phyloP scores from a whole-genome alignment of 2,888 invertebrate genomes.

The Hoplodrina blanda region DNA sequence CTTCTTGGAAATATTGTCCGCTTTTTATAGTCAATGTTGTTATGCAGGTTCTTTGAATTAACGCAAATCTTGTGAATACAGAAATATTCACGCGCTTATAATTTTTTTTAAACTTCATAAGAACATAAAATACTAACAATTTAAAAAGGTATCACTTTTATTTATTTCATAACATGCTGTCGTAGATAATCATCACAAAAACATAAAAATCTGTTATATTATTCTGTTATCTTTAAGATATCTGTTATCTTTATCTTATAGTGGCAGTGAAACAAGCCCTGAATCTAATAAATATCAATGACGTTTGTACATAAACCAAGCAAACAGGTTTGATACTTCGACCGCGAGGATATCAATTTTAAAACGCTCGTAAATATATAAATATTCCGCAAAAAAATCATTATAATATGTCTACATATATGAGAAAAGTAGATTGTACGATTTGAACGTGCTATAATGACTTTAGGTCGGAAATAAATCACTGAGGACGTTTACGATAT shows the following conservation, averaged over 20 bases:
- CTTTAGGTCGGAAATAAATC: conserved; percentile 78
- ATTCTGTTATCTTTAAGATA: conserved; percentile 47
- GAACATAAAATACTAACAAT: conserved; percentile 14
- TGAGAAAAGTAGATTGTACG: conserved; percentile 50
- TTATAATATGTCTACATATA: conserved; percentile 37
- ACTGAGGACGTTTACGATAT: conserved; percentile 79
- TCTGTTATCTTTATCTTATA: conserved; percentile 61
- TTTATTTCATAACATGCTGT: conserved; percentile 32
- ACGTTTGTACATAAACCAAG: conserved; percentile 60
- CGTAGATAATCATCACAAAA: conserved; percentile 36
- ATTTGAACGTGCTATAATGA: conserved; percentile 69
- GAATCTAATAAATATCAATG: conserved; percentile 61
- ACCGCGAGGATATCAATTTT: conserved; percentile 58
- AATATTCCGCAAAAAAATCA: conserved; percentile 61
- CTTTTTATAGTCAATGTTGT: conserved; percentile 13
- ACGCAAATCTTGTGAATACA: neutral
- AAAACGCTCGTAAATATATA: conserved; percentile 61
- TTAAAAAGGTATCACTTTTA: conserved; percentile 36
- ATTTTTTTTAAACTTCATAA: no score
- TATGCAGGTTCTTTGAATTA: conserved; percentile 5
- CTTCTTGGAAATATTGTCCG: conserved; percentile 44
- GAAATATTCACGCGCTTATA: neutral
- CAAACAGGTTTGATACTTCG: conserved; percentile 58
- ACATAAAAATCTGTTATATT: conserved; percentile 50
- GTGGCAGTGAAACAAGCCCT: conserved; percentile 57